Percentiles rank a stretch among this genome's conserved stretches.
These are phyloP conservation scores for Campoletis raptor DNA, from an alignment of 2,888 invertebrate species.

Conservation along the genomic window DNA sequence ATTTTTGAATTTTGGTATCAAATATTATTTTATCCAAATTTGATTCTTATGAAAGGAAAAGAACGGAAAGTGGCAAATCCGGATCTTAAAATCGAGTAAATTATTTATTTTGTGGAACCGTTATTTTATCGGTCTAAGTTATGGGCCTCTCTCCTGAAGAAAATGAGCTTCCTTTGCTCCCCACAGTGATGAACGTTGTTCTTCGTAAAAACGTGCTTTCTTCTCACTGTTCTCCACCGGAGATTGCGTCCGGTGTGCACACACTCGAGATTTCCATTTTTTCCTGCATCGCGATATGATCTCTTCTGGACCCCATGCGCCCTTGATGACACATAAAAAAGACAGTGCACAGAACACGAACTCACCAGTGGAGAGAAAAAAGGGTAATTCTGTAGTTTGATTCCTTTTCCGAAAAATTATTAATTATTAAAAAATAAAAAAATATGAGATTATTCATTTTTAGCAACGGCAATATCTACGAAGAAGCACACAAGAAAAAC, in stretches of 20 bases:
- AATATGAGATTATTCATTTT: no score
- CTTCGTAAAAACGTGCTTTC: constrained; percentile 59
- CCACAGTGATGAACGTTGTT: background rate
- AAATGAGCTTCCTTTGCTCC: constrained; percentile 25
- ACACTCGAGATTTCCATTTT: constrained; percentile 53
- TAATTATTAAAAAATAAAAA: no score
- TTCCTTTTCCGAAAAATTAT: no score
- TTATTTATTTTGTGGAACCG: background rate
- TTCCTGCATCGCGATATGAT: constrained; percentile 55
- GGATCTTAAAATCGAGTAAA: no score
- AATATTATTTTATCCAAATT: no score
- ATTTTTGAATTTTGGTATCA: no score
- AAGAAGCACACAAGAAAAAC: no score
- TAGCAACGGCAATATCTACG: no score
- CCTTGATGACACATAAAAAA: constrained; percentile 38
- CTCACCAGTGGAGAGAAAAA: background rate
- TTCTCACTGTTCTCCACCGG: constrained; percentile 9
- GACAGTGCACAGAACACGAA: background rate
- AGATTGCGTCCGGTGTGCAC: constrained; percentile 30
- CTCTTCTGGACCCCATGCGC: constrained; percentile 42
- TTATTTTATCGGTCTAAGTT: background rate
- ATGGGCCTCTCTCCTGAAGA: constrained; percentile 15
- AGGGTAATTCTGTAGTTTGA: background rate
- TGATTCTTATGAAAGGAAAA: no score
- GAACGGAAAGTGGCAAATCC: no score